A percentile compares a stretch with the other conserved stretches of the same genome.
Conservation (phyloP, 2,888 invertebrate species). For the Euproctis similis region DNA sequence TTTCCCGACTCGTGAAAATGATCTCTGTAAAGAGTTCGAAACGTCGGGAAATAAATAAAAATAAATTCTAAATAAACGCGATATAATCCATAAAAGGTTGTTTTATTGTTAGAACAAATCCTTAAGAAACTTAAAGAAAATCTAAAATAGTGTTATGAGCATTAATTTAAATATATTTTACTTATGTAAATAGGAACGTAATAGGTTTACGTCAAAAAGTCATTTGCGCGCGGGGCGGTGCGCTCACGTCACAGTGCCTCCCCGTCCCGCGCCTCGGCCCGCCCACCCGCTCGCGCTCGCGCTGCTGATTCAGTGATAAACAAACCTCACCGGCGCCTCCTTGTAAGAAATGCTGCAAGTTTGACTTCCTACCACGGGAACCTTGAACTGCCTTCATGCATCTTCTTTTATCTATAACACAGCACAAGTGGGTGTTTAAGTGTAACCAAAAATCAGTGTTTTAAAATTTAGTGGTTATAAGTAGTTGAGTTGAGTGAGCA, state of each 20-base stretch:
- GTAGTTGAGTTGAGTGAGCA: constrained; percentile 21
- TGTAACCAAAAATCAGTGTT: constrained; percentile 17
- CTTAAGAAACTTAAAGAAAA: no score
- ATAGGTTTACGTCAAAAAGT: constrained; percentile 23
- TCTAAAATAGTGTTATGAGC: background rate
- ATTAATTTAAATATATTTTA: no score
- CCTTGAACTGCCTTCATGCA: constrained; percentile 57
- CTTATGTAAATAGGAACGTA: constrained; percentile 26
- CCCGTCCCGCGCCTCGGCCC: constrained; percentile 15
- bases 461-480: no score
- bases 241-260: constrained; percentile 24
- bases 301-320: constrained; percentile 55
- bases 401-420: constrained; percentile 52
- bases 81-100: no score
- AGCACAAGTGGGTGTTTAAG: constrained; percentile 60
- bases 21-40: no score
- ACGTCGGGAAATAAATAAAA: no score
- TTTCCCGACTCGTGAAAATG: no score
- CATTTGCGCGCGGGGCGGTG: constrained; percentile 16
- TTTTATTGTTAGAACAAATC: no score
- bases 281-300: constrained; percentile 21
- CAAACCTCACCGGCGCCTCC: constrained; percentile 50
- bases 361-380: constrained; percentile 47
- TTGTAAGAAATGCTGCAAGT: constrained; percentile 53
- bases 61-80: no score